These are phyloP conservation scores for Argentina silus DNA, from an alignment of 2,797 vertebrate species.

Conservation along the genomic window DNA sequence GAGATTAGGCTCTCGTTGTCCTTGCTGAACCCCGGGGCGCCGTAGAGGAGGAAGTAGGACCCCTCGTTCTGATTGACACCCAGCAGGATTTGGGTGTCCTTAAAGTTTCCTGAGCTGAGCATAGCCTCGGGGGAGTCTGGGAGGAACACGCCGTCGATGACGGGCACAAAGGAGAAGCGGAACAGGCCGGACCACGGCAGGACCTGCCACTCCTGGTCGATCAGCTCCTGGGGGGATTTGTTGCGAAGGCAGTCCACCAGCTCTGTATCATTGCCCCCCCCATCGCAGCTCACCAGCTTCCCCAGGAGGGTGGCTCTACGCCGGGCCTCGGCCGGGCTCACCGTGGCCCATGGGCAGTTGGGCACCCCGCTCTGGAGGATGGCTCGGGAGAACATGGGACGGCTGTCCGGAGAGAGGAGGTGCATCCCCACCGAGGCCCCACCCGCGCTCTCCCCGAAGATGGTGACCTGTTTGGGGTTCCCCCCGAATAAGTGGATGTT, in stretches of 20 bases:
- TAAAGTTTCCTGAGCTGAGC: slow-evolving; percentile 83
- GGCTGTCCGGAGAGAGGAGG: slow-evolving; percentile 84
- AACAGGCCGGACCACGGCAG: slow-evolving; percentile 87
- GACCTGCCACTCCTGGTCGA: slow-evolving; percentile 86
- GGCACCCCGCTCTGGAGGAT: slow-evolving; percentile 90
- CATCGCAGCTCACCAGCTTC: slow-evolving; percentile 80
- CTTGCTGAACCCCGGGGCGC: slow-evolving; percentile 92
- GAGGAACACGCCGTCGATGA: slow-evolving; percentile 88
- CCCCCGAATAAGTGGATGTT: slow-evolving; percentile 89
- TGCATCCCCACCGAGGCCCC: slow-evolving; percentile 88
- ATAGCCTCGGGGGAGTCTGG: slow-evolving; percentile 86
- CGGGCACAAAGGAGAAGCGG: slow-evolving; percentile 91
- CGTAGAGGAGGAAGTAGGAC: slow-evolving; percentile 90
- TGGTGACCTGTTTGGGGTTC: slow-evolving; percentile 85
- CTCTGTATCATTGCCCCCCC: slow-evolving; percentile 83
- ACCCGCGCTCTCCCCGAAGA: slow-evolving; percentile 93
- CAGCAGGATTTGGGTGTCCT: slow-evolving; percentile 85
- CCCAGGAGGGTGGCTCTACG: slow-evolving; percentile 81
- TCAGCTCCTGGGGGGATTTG: slow-evolving; percentile 81
- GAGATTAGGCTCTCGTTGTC: slow-evolving; percentile 93
- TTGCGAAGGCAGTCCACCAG: slow-evolving; percentile 83
- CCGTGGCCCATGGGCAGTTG: slow-evolving; percentile 89
- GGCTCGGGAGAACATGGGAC: slow-evolving; percentile 82
- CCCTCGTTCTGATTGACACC: slow-evolving; percentile 94
- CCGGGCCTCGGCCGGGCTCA: slow-evolving; percentile 83